A percentile compares a stretch with the other conserved stretches of the same genome.
phyloP scores from a whole-genome alignment of 2,113 vertebrate species.

The Myanophis thanlyinensis region DNA sequence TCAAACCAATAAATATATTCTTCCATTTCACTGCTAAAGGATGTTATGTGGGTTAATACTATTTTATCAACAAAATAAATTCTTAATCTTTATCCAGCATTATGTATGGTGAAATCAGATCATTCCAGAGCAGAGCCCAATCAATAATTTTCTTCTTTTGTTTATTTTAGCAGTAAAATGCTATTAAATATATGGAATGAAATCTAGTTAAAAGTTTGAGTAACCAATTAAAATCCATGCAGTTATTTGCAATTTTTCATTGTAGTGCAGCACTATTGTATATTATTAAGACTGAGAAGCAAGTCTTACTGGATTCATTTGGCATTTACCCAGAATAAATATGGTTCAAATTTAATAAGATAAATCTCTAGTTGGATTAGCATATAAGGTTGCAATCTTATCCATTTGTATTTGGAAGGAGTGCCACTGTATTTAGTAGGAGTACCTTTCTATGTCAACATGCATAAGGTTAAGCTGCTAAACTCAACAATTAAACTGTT shows the following conservation, averaged over 20 bases:
- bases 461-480: neutral
- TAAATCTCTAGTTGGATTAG: neutral
- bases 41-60: neutral
- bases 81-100: neutral
- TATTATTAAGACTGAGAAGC: neutral
- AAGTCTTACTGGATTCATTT: neutral
- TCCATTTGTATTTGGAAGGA: neutral
- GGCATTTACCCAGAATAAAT: neutral
- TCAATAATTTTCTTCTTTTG: conserved; percentile 13
- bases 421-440: neutral
- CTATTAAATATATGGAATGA: neutral
- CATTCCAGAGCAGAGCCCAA: neutral
- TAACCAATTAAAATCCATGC: neutral
- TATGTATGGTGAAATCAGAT: neutral
- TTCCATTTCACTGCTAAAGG: neutral
- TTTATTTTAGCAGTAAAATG: conserved; percentile 19
- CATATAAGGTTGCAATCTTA: neutral
- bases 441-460: neutral
- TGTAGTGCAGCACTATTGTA: neutral
- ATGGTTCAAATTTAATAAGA: neutral
- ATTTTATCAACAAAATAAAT: neutral
- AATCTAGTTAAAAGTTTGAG: neutral
- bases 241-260: neutral
- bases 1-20: neutral
- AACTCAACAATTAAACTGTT: conserved; percentile 10